Evolutionary conservation across 1,140 invertebrate genomes (phyloP).

Genomic region (Bathynomus jamesi): DNA sequence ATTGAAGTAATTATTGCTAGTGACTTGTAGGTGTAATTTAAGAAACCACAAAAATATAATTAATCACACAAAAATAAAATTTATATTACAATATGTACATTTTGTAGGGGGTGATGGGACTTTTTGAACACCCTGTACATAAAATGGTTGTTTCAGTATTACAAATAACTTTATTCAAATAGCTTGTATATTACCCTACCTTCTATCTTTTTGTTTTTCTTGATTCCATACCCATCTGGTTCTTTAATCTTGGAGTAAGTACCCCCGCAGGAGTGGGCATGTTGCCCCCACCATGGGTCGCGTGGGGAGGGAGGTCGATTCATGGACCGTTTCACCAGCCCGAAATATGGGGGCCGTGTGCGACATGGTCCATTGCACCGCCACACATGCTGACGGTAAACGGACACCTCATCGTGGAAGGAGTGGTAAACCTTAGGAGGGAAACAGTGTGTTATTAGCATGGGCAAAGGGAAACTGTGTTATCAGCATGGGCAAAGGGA

Average conservation of each 20-base stretch:
- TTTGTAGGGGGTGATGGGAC: too few relatives aligned
- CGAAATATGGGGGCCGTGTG: slow-evolving; percentile 70
- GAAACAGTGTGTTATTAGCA: slow-evolving; percentile 38
- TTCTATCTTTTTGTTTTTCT: slow-evolving; percentile 43
- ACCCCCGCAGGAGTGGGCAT: slow-evolving; percentile 73
- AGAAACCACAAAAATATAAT: too few relatives aligned
- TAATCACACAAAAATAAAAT: too few relatives aligned
- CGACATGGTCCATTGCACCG: slow-evolving; percentile 84
- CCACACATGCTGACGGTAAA: slow-evolving; percentile 90
- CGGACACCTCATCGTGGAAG: slow-evolving; percentile 66
- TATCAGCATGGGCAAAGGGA: not conserved
- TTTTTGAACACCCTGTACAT: too few relatives aligned
- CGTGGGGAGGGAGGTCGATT: slow-evolving; percentile 77
- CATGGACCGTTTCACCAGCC: slow-evolving; percentile 63
- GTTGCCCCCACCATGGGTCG: slow-evolving; percentile 83
- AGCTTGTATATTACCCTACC: too few relatives aligned
- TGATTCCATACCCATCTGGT: slow-evolving; percentile 51
- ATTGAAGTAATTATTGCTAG: too few relatives aligned
- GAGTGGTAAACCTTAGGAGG: slow-evolving; percentile 27
- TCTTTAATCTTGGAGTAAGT: slow-evolving; percentile 74
- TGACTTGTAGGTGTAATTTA: too few relatives aligned
- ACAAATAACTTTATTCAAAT: too few relatives aligned
- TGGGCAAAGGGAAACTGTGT: not conserved
- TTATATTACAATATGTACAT: too few relatives aligned
- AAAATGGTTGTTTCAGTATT: too few relatives aligned